Evolutionary conservation across 2,888 invertebrate species (phyloP), one percentile per base, ranked within the genome.

Genomic region (Bombylius major): DNA sequence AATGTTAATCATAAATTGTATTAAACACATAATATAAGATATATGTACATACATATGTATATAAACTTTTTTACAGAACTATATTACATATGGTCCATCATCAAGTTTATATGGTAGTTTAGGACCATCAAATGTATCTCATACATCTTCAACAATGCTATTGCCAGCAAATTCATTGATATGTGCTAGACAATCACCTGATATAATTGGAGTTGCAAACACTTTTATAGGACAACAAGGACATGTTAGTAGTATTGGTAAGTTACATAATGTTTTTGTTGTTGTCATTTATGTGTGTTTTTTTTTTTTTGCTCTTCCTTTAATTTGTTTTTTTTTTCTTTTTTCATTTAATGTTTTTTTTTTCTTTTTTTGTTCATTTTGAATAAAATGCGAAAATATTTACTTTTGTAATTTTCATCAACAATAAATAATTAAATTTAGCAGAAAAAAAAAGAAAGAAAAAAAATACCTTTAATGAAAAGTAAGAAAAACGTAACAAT

Each of bases 31-130:
- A 23, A 23, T 23, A 23, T 23, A 23, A 23, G 23, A 23, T 23
- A 23, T 3, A 23, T 23, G 23, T 23, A n/a, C n/a, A n/a, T n/a
- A n/a, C n/a, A n/a, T n/a, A n/a, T n/a, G n/a, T n/a, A n/a, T n/a
- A 23, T 23, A 23, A 23, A 23, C 23, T 23, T 23, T 23, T 56
- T 54, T 56, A 48, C 53, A 73, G 72, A 73, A 72, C 61, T 75
- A 70, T 61, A 68, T 71, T 50, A 67, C 68, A 13, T 74, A 72
- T 61, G 69, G 69, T 32, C 70, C 72, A 12, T 64, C 69, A 31
- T 65, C 67, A 49, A 70, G 68, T 60, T 61, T 73, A 31, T 73
- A 72, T 47, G 68, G 70, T 42, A 70, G 67, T 47, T 59, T 72
- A 32, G 63, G 65, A 59, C 66, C 70, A 49, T 65, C 68, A 59